Conservation (phyloP, 1,140 invertebrate genomes). For the Neodiprion virginianus region DNA sequence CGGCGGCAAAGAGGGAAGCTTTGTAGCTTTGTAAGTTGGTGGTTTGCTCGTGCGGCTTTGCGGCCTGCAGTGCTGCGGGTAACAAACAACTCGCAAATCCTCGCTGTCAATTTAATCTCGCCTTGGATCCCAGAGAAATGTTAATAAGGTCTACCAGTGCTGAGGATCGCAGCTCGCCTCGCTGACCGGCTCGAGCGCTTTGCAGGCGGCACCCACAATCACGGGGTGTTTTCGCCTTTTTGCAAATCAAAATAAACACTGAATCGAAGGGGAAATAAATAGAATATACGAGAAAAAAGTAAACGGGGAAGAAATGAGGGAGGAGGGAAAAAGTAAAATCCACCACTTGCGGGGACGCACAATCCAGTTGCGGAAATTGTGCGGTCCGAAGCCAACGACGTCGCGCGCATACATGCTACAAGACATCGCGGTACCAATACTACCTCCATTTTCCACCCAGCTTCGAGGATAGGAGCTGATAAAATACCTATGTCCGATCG, state of each 20-base stretch:
- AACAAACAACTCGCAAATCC: conserved; percentile 64
- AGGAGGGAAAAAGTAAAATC: neutral
- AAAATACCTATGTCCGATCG: no score
- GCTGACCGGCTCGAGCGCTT: conserved; percentile 5
- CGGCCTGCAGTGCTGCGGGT: conserved; percentile 32
- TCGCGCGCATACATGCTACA: no score
- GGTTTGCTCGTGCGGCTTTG: conserved; percentile 29
- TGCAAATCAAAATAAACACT: conserved; percentile 10
- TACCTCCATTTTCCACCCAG: no score
- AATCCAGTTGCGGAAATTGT: no score
- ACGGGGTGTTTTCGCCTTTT: conserved; percentile 22
- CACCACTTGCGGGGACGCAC: neutral
- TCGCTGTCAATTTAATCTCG: conserved; percentile 62
- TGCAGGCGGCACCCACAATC: conserved; percentile 3
- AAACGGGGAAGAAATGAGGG: neutral
- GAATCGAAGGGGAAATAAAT: neutral
- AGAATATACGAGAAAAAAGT: neutral
- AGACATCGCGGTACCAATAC: no score
- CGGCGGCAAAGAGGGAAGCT: neutral
- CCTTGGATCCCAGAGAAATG: conserved; percentile 60
- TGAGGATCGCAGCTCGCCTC: conserved; percentile 13
- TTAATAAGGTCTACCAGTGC: conserved; percentile 51
- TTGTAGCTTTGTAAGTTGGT: conserved; percentile 10
- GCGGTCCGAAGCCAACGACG: no score
- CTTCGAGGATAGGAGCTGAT: no score